Conservation (phyloP, 1,140 invertebrate genomes). For the Muscidifurax raptorellus region DNA sequence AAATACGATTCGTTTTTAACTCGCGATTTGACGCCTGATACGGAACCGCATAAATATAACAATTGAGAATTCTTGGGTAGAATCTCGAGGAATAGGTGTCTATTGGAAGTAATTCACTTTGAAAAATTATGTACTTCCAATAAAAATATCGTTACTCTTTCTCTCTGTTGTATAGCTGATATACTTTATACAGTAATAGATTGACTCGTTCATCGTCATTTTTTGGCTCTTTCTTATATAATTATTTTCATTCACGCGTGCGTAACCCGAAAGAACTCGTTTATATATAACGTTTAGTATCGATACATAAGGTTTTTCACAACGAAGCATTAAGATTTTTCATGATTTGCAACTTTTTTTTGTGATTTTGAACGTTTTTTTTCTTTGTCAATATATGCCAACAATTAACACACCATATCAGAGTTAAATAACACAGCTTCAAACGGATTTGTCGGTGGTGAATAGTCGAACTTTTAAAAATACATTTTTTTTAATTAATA, state of each 20-base stretch:
- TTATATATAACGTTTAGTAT: not conserved
- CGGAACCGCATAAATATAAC: constrained; percentile 41
- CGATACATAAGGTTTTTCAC: not conserved
- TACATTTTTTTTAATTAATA: constrained; percentile 50
- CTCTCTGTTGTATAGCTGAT: constrained; percentile 38
- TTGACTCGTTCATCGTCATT: constrained; percentile 44
- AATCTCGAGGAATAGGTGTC: not conserved
- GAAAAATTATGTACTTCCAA: constrained; percentile 46
- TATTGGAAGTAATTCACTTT: constrained; percentile 17
- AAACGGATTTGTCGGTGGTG: constrained; percentile 1
- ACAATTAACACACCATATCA: constrained; percentile 12
- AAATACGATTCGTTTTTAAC: constrained; percentile 34
- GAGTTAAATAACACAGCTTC: constrained; percentile 4
- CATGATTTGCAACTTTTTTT: not conserved
- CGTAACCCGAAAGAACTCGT: not conserved
- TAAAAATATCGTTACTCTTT: constrained; percentile 49
- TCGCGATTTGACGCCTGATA: constrained; percentile 29
- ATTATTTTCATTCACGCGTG: not conserved
- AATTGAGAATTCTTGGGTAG: constrained; percentile 1
- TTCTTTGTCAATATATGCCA: constrained; percentile 16
- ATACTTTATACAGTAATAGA: constrained; percentile 50
- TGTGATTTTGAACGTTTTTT: not conserved
- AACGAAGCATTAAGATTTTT: not conserved
- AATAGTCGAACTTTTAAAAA: constrained; percentile 53
- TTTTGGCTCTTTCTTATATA: not conserved